Base-by-base conservation (phyloP, 2,797 vertebrate species). In the Myoxocephalus aenaeus region DNA sequence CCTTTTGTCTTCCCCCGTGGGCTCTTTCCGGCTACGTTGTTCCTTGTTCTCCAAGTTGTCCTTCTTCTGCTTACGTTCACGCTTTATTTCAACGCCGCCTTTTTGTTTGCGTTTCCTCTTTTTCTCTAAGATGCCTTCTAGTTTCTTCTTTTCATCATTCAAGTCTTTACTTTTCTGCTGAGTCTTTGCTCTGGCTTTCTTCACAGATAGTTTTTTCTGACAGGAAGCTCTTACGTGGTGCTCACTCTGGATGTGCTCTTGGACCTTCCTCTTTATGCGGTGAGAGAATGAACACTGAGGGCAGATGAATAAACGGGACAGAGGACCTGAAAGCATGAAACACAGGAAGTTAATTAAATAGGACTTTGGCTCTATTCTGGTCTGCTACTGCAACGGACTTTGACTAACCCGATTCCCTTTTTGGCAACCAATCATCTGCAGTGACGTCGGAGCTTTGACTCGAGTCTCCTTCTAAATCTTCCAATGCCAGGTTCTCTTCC, bases 251-350 rank as follows among this genome's bases (percentile, higher is more conserved):
- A 90, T 86, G 84, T 90, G 90, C 66, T 92, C 86, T 27, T 79
- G 79, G 38, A 92, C 86, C 13, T 74, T 86, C 73, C 65, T 89
- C 79, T 81, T 89, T 8, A 46, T 3, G 15, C 61, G 38, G 54
- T 91, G 86, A 46, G 74, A 38, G 50, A 86, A 91, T 0, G 91
- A 77, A 74, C 90, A 89, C 74, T 86, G 81, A 40, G 88, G 78
- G 75, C 91, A 92, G 75, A 78, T 72, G 66, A 79, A 91, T 34
- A 82, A 74, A 50, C 50, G 32, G 3, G 91, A 85, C 36, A 85
- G 29, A 14, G 61, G 44, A 65, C 83, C 92, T 92, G 77, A 62
- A 54, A 38, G 15, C 0, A 82, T 1, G 15, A 66, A 80, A 44
- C 48, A 70, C 20, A 67, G 1, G 3, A 34, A 20, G 59, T 86